Base-by-base conservation (phyloP, 2,888 invertebrate genomes). In the Coronaproctus castanopsis region DNA sequence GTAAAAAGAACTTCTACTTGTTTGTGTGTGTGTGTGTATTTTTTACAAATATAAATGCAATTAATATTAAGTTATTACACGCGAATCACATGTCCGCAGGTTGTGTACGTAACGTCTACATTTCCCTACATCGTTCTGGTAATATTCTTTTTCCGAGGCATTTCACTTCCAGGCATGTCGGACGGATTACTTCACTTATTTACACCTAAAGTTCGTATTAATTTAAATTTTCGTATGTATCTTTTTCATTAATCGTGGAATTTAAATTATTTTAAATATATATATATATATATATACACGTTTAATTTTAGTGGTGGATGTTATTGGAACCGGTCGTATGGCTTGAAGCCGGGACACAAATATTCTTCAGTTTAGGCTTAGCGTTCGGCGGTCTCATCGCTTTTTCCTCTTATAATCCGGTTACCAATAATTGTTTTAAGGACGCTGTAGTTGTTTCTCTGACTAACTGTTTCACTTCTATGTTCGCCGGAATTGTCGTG, bases 311-410 rank as follows among this genome's bases (percentile, higher is more conserved):
- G 75, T 90, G 95, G 87, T 85, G 86, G 68, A 89, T 83, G 62
- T 78, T 96, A 61, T 74, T 85, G 48, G 93, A 93, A 74, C 95
- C 95, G 8, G 88, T 90, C 0, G 95, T 96, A 0, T 96, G 96
- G 96, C 74, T 96, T 58, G 95, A 96, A 74, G 95, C 96, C 0
- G 95, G 95, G 1, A 95, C 95, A 0, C 96, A 96, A 72, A 95
- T 96, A 67, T 96, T 96, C 75, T 96, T 95, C 73, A 95, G 93
- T 0, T 78, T 95, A 62, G 95, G 95, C 8, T 74, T 96, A 55
- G 95, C 93, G 1, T 96, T 96, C 67, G 96, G 96, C 14, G 95
- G 95, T 8, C 76, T 96, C 49, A 95, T 96, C 63, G 95, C 95
- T 0, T 96, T 95, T 70, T 88, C 90, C 0, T 95, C 95, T 0